phyloP scores from a whole-genome alignment of 2,888 invertebrate genomes.

The Tiliacea aurago region DNA sequence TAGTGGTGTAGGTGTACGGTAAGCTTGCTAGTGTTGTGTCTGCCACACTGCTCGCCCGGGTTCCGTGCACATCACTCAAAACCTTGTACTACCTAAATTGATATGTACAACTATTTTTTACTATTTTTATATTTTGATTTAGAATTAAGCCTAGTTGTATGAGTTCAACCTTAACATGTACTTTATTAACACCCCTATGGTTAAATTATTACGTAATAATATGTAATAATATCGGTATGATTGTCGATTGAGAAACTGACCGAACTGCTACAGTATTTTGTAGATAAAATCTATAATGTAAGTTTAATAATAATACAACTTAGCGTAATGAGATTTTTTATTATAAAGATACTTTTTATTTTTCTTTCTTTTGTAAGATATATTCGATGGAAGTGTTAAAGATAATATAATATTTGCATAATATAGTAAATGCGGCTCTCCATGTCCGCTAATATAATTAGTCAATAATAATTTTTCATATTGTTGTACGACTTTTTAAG shows the following conservation, averaged over 20 bases:
- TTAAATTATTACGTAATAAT: slow-evolving; percentile 83
- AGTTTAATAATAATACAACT: slow-evolving; percentile 89
- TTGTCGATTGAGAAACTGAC: slow-evolving; percentile 88
- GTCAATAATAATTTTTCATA: slow-evolving; percentile 96
- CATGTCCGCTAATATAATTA: slow-evolving; percentile 93
- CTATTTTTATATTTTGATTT: slow-evolving; percentile 91
- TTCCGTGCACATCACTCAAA: slow-evolving; percentile 86
- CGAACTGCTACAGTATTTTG: slow-evolving; percentile 89
- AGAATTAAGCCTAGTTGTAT: slow-evolving; percentile 90
- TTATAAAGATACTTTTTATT: slow-evolving; percentile 89
- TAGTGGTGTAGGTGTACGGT: slow-evolving; percentile 67
- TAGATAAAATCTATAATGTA: slow-evolving; percentile 90
- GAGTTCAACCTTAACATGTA: slow-evolving; percentile 87
- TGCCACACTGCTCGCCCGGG: slow-evolving; percentile 58
- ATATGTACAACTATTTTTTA: slow-evolving; percentile 90
- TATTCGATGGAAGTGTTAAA: slow-evolving; percentile 91
- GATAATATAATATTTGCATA: slow-evolving; percentile 92
- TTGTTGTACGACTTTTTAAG: slow-evolving; percentile 96
- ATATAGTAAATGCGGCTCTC: slow-evolving; percentile 92
- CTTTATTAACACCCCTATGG: slow-evolving; percentile 85
- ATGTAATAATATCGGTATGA: slow-evolving; percentile 76
- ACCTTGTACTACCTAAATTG: slow-evolving; percentile 83
- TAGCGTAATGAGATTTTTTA: slow-evolving; percentile 90
- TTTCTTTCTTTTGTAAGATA: slow-evolving; percentile 90
- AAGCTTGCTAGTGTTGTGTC: slow-evolving; percentile 69